These are phyloP conservation scores for Adoxophyes honmai DNA, from an alignment of 1,140 invertebrate species.

Conservation along the genomic window DNA sequence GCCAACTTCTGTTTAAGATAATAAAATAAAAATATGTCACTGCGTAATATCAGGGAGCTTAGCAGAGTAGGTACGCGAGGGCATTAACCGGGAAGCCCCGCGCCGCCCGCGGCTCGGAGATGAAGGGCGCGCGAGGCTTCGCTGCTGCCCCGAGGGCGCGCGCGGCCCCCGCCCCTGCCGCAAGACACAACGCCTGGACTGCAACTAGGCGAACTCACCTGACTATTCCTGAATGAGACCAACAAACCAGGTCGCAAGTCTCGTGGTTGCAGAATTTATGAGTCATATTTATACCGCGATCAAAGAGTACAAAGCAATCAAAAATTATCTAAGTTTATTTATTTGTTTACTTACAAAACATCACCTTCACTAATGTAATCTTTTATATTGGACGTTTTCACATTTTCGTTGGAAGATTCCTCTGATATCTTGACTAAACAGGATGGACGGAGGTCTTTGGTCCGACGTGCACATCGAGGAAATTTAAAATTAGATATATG, in stretches of 20 bases:
- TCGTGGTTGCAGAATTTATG: no score
- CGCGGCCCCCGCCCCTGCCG: no score
- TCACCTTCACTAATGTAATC: conserved; percentile 13
- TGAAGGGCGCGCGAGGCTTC: not conserved
- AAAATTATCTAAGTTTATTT: not conserved
- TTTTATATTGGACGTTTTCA: conserved; percentile 2
- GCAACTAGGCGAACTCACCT: no score
- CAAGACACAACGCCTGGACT: no score
- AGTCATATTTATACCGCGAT: not conserved
- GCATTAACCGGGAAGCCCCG: not conserved
- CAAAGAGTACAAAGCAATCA: not conserved
- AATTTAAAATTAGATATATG: conserved; percentile 50
- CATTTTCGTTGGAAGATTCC: conserved; percentile 26
- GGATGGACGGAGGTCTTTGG: conserved; percentile 29
- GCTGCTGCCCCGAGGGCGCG: no score
- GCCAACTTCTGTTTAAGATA: not conserved
- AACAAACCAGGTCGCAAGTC: no score
- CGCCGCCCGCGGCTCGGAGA: not conserved
- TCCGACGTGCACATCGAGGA: conserved; percentile 36
- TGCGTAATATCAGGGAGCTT: not conserved
- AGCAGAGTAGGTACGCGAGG: not conserved
- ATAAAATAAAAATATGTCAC: not conserved
- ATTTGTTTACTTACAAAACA: conserved; percentile 14
- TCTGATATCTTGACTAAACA: conserved; percentile 44
- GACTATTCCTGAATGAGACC: no score